Evolutionary conservation across 2,113 vertebrate species (phyloP).

Genomic region (Gavialis gangeticus): DNA sequence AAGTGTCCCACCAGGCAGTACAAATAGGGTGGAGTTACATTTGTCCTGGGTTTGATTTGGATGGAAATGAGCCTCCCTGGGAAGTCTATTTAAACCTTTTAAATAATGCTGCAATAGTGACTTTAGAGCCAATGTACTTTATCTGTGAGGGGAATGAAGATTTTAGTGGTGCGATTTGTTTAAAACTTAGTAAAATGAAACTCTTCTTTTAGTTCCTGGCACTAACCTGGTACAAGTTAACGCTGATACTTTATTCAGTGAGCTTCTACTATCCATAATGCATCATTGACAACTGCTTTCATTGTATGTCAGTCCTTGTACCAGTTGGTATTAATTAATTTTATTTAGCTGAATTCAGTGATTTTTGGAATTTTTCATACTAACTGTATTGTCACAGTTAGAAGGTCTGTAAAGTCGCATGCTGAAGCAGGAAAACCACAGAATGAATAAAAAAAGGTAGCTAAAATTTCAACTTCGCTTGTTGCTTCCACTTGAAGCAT

Average conservation of each 20-base stretch:
- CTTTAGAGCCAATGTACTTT: background rate
- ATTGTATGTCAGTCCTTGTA: background rate
- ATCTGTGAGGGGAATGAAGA: background rate
- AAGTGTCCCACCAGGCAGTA: constrained; percentile 64
- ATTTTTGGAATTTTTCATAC: background rate
- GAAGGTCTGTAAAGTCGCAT: background rate
- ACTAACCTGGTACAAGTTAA: background rate
- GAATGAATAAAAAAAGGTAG: background rate
- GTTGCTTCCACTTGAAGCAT: background rate
- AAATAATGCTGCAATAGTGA: constrained; percentile 36
- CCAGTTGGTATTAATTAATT: background rate
- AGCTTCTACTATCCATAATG: background rate
- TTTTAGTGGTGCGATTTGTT: background rate
- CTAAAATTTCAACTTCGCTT: background rate
- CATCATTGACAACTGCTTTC: background rate
- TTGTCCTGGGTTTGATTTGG: constrained; percentile 40
- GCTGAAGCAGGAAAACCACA: background rate
- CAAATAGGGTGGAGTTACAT: constrained; percentile 54
- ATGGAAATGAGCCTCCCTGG: constrained; percentile 61
- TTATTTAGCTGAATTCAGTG: background rate
- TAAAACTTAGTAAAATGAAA: background rate
- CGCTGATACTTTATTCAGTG: background rate
- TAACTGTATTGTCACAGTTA: background rate
- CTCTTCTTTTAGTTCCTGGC: background rate
- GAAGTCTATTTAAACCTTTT: constrained; percentile 61